These are phyloP conservation scores for Celastrina argiolus DNA, from an alignment of 2,888 invertebrate genomes.

Conservation along the genomic window DNA sequence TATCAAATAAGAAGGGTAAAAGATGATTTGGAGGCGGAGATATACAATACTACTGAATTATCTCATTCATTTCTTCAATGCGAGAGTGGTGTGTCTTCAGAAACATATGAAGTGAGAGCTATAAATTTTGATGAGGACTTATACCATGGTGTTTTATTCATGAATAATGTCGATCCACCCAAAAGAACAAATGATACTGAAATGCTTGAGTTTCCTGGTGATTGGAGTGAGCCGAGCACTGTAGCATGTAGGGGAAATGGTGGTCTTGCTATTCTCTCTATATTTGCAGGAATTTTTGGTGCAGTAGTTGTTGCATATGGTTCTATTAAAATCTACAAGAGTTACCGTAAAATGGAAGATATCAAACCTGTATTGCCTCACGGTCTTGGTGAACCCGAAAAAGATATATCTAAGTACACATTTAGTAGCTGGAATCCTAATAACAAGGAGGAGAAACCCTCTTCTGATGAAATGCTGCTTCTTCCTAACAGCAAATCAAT, in stretches of 20 bases:
- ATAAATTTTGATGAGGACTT: slow-evolving; percentile 59
- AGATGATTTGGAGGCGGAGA: slow-evolving; percentile 45
- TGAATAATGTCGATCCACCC: slow-evolving; percentile 45
- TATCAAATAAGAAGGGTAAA: slow-evolving; percentile 74
- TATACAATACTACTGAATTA: slow-evolving; percentile 53
- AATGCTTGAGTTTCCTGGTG: slow-evolving; percentile 47
- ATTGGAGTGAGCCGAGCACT: slow-evolving; percentile 59
- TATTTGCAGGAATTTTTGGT: slow-evolving; percentile 52
- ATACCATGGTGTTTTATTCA: slow-evolving; percentile 50
- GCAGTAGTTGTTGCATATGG: slow-evolving; percentile 53
- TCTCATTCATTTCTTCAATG: slow-evolving; percentile 47
- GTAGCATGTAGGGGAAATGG: slow-evolving; percentile 54
- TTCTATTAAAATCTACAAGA: slow-evolving; percentile 75
- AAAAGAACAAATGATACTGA: slow-evolving; percentile 33
- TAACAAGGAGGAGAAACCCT: slow-evolving; percentile 65
- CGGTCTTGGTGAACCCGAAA: slow-evolving; percentile 75
- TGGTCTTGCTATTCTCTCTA: slow-evolving; percentile 53
- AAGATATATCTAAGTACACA: slow-evolving; percentile 63
- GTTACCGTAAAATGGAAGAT: slow-evolving; percentile 81
- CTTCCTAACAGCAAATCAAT: slow-evolving; percentile 58
- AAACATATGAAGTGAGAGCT: slow-evolving; percentile 63
- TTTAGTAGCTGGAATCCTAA: slow-evolving; percentile 62
- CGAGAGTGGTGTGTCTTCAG: slow-evolving; percentile 51
- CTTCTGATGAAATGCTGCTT: slow-evolving; percentile 67
- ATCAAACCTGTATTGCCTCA: slow-evolving; percentile 83